Evolutionary conservation across 2,113 vertebrate species (phyloP), one percentile per base, ranked within the genome.

Genomic region (Semnopithecus entellus): DNA sequence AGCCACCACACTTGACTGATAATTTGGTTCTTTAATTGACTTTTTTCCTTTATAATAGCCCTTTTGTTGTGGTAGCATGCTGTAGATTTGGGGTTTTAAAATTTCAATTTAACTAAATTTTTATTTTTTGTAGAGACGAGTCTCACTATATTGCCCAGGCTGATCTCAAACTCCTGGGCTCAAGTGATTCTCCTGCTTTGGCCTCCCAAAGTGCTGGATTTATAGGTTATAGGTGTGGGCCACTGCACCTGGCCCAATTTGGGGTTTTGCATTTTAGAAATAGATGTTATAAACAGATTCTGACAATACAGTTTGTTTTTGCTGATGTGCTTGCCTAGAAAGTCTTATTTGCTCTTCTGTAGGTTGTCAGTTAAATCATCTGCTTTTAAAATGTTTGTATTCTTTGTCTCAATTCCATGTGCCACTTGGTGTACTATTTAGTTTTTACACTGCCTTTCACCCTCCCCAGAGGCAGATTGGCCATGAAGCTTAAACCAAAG

Each of bases 11-110:
- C 61, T 64, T 32, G 61, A 91, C 92, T 55, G 48, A 12, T 90
- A 43, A 64, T 88, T 93, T 94, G 50, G n/a, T 68, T 94, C 43
- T 86, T 95, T 66, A 78, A 84, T 88, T 96, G 82, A 70, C 6
- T 75, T 84, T 48, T 73, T 40, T 13, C 35, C 59, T 87, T 89
- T 83, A 14, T 73, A 89, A 50, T 64, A 83, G 64, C 85, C 35
- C 38, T 92, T 91, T 45, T 95, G 32, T 87, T 88, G 35, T 18
- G 11, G 4, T 95, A 43, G 20, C 80, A 45, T 90, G 55, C 32
- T 20, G 20, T 4, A 75, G 48, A 92, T 95, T 88, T 85, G 72
- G 76, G 25, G 14, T 79, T 95, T 25, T 94, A 64, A 64, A 30
- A 32, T 30, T 64, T 64, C 61, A 64, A 6, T 64, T 30, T 64